phyloP scores from a whole-genome alignment of 23 tunicate genomes.

The Trididemnum nubilum region DNA sequence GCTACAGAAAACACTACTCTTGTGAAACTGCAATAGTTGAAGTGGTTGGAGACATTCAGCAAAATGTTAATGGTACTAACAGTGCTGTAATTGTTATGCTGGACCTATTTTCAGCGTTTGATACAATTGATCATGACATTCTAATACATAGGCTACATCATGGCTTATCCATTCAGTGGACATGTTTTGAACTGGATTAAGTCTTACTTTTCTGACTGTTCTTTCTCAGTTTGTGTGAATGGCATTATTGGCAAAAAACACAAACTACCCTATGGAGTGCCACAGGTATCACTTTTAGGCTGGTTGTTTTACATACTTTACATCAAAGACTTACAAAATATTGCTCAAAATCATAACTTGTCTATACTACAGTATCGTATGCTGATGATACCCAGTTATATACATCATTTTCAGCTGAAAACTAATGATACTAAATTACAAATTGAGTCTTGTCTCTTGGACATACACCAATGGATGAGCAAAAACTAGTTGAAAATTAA shows the following conservation, averaged over 20 bases:
- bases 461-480: too few species aligned
- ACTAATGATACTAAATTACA: too few species aligned
- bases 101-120: background rate
- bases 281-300: background rate
- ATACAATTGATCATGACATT: background rate
- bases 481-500: too few species aligned
- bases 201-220: background rate
- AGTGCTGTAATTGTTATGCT: background rate
- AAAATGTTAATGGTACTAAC: too few species aligned
- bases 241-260: background rate
- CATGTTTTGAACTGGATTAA: background rate
- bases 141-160: background rate
- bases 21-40: background rate
- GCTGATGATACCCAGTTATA: background rate
- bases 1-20: background rate
- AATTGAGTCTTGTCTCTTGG: too few species aligned
- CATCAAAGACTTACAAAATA: background rate
- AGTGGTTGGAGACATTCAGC: background rate
- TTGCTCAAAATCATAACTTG: background rate
- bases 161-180: background rate
- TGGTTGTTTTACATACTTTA: background rate
- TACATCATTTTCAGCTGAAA: too few species aligned
- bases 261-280: background rate
- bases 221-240: background rate
- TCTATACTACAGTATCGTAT: too few species aligned